Evolutionary conservation across 2,797 vertebrate genomes (phyloP).

Genomic region (Alectoris magna): DNA sequence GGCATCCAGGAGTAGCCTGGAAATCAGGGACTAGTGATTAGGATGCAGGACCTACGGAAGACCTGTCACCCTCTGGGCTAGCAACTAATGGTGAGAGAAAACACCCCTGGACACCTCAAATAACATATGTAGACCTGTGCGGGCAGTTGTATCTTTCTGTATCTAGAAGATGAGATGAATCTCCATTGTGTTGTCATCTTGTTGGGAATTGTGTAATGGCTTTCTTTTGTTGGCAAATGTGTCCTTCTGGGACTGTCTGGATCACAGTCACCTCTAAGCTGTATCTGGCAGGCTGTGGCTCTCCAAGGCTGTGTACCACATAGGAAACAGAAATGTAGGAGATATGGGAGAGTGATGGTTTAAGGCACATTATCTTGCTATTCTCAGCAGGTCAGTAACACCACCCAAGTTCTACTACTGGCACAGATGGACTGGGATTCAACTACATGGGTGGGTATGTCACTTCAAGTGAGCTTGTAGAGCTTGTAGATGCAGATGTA

Average conservation of each 20-base stretch:
- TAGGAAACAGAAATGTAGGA: neutral
- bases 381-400: neutral
- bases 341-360: neutral
- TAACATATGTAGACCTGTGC: neutral
- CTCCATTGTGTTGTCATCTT: neutral
- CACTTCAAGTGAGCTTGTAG: neutral
- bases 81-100: neutral
- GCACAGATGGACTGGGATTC: neutral
- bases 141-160: neutral
- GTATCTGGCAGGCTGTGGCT: neutral
- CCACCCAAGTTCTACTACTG: neutral
- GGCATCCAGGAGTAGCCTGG: neutral
- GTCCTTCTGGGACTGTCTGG: neutral
- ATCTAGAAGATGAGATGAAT: neutral
- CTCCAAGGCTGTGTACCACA: neutral
- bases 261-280: neutral
- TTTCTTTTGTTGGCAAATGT: neutral
- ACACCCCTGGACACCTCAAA: neutral
- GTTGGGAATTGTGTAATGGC: neutral
- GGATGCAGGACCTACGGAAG: neutral
- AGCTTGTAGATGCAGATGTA: neutral
- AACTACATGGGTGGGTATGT: too few relatives aligned
- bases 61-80: neutral
- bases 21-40: neutral
- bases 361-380: neutral